Evolutionary conservation across 2,797 vertebrate species (phyloP), one percentile per base, ranked within the genome.

Genomic region (Thunnus albacares): DNA sequence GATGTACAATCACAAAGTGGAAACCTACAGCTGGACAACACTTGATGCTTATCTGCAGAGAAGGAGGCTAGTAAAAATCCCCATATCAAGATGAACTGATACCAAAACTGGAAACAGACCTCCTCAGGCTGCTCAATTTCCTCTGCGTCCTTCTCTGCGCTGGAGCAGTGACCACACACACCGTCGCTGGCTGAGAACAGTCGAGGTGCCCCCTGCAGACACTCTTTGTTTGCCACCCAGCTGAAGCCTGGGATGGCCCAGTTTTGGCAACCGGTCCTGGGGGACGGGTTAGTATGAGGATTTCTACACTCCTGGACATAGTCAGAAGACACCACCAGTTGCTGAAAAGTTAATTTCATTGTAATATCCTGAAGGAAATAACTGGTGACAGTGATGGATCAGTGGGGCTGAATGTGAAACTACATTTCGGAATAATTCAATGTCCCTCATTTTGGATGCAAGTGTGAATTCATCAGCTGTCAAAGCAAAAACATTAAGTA

Each of bases 241-340:
- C 80, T 38, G 60, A 95, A 88, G 66, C 90, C 83, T 57, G 93
- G 90, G 59, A 87, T 73, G 75, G 88, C 89, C 96, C 96, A 95
- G 81, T 86, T 90, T 59, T 91, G 93, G 80, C 87, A 83, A 71
- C 82, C 76, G 51, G 89, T 87, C 83, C 86, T 91, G 71, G 90
- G 85, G 72, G 89, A 93, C 84, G 91, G 86, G 83, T 94, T 95
- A 84, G 82, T 89, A 78, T 93, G 90, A 93, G 87, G 90, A 47
- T 89, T 95, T 89, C 83, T 91, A 76, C 91, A 82, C 61, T 92
- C 94, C 96, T 96, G 90, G 81, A 89, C 85, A 86, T 61, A 79
- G 71, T 87, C 75, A 89, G 77, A 89, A 85, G 76, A 90, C 66
- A 90, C 70, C 71, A 87, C 51, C 88, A 45, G 75, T 47, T 87